Conservation (phyloP, 23 tunicate genomes). For the Diplosoma virens region DNA sequence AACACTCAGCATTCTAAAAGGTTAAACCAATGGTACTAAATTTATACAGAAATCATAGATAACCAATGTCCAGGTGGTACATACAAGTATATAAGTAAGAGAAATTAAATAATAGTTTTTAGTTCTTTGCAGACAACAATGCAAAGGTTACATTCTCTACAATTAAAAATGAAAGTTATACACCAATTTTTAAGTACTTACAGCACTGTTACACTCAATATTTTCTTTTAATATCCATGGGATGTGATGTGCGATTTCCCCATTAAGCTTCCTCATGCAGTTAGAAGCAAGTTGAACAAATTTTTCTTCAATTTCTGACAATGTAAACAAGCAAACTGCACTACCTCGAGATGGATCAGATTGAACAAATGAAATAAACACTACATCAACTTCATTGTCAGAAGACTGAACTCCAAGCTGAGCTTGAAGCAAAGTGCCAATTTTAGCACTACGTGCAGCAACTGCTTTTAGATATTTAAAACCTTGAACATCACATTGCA, state of each 20-base stretch:
- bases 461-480: constrained; percentile 32
- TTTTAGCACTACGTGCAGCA: constrained; percentile 50
- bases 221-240: constrained; percentile 23
- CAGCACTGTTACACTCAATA: background rate
- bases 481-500: constrained; percentile 36
- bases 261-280: constrained; percentile 21
- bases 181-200: background rate
- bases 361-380: constrained; percentile 58
- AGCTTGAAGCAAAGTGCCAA: constrained; percentile 20
- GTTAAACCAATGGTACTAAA: too few relatives aligned
- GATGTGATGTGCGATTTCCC: background rate
- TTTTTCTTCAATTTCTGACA: constrained; percentile 45
- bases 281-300: constrained; percentile 29
- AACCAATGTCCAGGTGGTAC: too few relatives aligned
- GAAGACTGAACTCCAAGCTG: background rate
- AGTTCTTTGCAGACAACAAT: too few relatives aligned
- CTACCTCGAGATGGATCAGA: constrained; percentile 29
- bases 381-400: constrained; percentile 22
- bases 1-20: too few relatives aligned
- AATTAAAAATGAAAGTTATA: background rate
- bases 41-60: too few relatives aligned
- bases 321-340: constrained; percentile 64
- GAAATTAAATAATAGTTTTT: too few relatives aligned
- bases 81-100: too few relatives aligned
- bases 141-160: too few relatives aligned